Evolutionary conservation across 2,888 invertebrate species (phyloP), one percentile per base, ranked within the genome.

Genomic region (Dusona sp.): DNA sequence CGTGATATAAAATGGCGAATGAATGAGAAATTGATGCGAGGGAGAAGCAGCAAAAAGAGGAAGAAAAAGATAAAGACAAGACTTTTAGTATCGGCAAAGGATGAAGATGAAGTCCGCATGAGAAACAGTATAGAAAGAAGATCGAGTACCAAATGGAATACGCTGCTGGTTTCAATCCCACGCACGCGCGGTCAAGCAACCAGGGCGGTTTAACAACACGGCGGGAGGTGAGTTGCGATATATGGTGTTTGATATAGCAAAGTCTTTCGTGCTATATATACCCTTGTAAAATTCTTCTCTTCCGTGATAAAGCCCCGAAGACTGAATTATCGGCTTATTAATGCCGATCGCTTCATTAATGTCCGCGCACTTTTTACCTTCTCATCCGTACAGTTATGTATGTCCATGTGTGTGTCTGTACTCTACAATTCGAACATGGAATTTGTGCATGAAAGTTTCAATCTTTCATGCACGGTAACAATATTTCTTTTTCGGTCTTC

Each of bases 301-400:
- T 25, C 29, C 75, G 85, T 68, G 87, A 89, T 87, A 87, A 88
- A 88, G 77, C 79, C 67, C 57, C 83, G 83, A 87, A 87, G 85
- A 87, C 84, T 88, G 87, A 89, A 88, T 88, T 88, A 88, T 92
- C 88, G 87, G 85, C 90, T 90, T 92, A 92, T 92, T 92, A 92
- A 92, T 92, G 91, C 90, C 90, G 91, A 93, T 92, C 91, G 90
- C 93, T 93, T 93, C 92, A 93, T 93, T 92, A 93, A 92, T 90
- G 90, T 91, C 84, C 91, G 88, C 87, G 87, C 87, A 89, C 89
- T 75, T 84, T 74, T 82, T 77, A 3, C 25, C 42, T 57, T 73
- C 25, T 9, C 13, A 8, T n/a, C 0, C 48, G n/a, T n/a, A n/a
- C n/a, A n/a, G n/a, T n/a, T n/a, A 3, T 67, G 22, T 38, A 8